Evolutionary conservation across 2,797 vertebrate genomes (phyloP), one percentile per base, ranked within the genome.

Genomic region (Knipowitschia caucasica): DNA sequence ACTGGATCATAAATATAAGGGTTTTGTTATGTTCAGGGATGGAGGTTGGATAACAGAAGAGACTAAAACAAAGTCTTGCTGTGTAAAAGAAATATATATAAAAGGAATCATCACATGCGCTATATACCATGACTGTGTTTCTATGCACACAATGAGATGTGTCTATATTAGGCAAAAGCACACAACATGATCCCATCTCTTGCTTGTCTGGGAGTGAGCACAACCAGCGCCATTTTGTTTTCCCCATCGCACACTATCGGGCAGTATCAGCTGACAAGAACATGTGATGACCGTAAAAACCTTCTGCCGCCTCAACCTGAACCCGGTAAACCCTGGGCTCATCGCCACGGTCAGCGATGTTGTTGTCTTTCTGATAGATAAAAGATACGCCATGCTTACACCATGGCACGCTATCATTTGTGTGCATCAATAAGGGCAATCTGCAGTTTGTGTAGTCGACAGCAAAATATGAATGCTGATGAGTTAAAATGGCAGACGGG

Each of bases 171-270:
- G 59, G 63, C 74, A n/a, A 53, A 76, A 62, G 76, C 63, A 36
- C 62, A 82, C 78, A 46, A 71, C 74, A 62, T 31, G 72, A 86
- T 86, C 81, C 75, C 71, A 83, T 83, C 77, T 73, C 81, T 66
- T 1, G n/a, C 59, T 67, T 59, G 75, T 67, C 49, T 20, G 50
- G 58, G 60, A 80, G 46, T 70, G 69, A 71, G 73, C 17, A 52
- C 73, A 77, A 69, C 72, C 51, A 46, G 69, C 53, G 20, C 68
- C 56, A 52, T 61, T 43, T 31, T 73, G 71, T 77, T 84, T 76
- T 59, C 64, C 71, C 76, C 71, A 77, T 80, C 77, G 73, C 64
- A 67, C 58, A 39, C 67, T 81, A 78, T 84, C 77, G 67, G 64
- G 72, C 59, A 68, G 77, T 59, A 84, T 75, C 73, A 65, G 73